Percentiles rank a stretch among this genome's conserved stretches.
phyloP scores from a whole-genome alignment of 2,888 invertebrate species.

The Meiosimyza platycephala region DNA sequence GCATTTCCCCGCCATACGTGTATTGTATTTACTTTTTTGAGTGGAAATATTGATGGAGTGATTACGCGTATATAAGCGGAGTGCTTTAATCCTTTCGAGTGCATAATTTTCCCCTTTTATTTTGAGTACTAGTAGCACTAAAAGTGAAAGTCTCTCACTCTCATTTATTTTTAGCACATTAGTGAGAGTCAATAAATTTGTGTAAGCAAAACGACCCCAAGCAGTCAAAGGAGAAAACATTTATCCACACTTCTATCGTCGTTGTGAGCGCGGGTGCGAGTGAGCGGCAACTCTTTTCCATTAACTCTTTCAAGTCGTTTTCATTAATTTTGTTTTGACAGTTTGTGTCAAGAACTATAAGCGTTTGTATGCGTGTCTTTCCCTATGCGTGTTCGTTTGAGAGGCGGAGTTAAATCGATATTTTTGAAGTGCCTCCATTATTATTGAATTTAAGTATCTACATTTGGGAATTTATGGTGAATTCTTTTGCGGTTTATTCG shows the following conservation, averaged over 20 bases:
- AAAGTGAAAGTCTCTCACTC: constrained; percentile 14
- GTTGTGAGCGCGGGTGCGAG: background rate
- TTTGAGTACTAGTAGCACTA: background rate
- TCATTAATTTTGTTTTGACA: constrained; percentile 36
- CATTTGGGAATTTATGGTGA: too few relatives aligned
- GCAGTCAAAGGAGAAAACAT: background rate
- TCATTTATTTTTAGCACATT: too few relatives aligned
- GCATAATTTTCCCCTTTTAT: background rate
- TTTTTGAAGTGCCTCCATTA: constrained; percentile 22
- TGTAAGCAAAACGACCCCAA: background rate
- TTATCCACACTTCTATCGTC: background rate
- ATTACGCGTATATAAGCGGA: background rate
- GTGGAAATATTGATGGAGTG: constrained; percentile 19
- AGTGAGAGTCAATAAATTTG: background rate
- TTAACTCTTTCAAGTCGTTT: constrained; percentile 40
- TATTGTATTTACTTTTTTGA: background rate
- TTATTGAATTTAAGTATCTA: too few relatives aligned
- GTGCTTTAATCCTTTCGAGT: constrained; percentile 8
- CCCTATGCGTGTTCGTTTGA: constrained; percentile 41
- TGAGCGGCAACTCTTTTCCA: constrained; percentile 43
- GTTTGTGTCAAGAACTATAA: constrained; percentile 35
- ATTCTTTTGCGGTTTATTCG: too few relatives aligned
- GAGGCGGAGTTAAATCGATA: constrained; percentile 65
- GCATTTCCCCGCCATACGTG: background rate
- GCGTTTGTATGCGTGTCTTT: constrained; percentile 39